Evolutionary conservation across 2,888 invertebrate species (phyloP), one percentile per base, ranked within the genome.

Genomic region (Diaprepes abbreviatus): DNA sequence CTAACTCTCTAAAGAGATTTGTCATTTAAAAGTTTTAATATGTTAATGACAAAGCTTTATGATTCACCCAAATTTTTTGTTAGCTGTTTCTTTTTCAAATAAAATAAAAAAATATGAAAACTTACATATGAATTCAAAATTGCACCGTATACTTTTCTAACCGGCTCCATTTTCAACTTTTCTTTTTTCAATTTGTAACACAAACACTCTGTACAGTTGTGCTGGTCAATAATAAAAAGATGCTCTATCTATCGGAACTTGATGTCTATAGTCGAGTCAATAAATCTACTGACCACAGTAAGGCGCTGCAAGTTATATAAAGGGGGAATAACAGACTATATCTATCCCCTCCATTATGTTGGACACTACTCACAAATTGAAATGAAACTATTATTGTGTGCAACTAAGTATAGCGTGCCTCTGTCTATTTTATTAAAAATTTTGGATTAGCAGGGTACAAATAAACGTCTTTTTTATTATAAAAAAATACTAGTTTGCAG

Each of bases 261-360:
- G 36, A 35, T 35, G 10, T 9, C 19, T 43, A 43, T 43, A 19
- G 21, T 45, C 36, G 16, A 14, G 19, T 60, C 45, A 52, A 38
- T 62, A 14, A 17, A 16, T 62, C 52, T 36, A 62, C 21, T 62
- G 62, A 36, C 50, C 62, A 52, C 52, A 7, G 36, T 24, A 62
- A 50, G 52, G 62, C 62, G 62, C 62, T 52, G 31, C 17, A 10
- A 12, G 48, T 35, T 62, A 48, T 62, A 62, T 62, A 62, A 50
- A 36, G 36, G 12, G 12, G 10, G 24, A 9, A 19, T n/a, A 21
- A 16, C 35, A 9, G 31, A 48, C n/a, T 50, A n/a, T n/a, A 24
- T 21, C 9, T 24, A 16, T 36, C 40, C 60, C 62, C 62, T 36
- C 62, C 50, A 38, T 9, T 24, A 16, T 7, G 52, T 1, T 6